Conservation (phyloP, 2,888 invertebrate species). For the Aleiodes alternator region DNA sequence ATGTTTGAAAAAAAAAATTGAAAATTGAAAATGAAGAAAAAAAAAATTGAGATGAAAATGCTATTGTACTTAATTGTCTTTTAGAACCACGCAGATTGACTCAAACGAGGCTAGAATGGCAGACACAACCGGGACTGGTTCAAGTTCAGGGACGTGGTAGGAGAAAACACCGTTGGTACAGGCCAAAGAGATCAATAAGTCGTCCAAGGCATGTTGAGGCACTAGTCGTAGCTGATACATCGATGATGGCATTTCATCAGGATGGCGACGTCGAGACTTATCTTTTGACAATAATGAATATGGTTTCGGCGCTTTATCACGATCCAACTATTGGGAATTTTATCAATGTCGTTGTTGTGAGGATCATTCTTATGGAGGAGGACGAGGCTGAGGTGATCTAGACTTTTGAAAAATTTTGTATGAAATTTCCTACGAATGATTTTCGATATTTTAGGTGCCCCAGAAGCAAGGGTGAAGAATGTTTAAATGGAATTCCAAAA, state of each 20-base stretch:
- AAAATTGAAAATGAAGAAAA: background rate
- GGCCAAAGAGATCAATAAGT: constrained; percentile 81
- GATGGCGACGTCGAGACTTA: constrained; percentile 89
- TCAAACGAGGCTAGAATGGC: constrained; percentile 79
- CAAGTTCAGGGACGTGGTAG: constrained; percentile 76
- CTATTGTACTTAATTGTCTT: constrained; percentile 22
- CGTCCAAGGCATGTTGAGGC: constrained; percentile 89
- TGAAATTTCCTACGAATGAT: too few relatives aligned
- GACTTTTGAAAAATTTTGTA: too few relatives aligned
- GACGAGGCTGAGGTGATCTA: constrained; percentile 76
- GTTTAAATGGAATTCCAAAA: too few relatives aligned
- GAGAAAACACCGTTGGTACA: constrained; percentile 63
- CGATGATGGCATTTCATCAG: constrained; percentile 91
- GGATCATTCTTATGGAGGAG: constrained; percentile 87
- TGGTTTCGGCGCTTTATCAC: constrained; percentile 90
- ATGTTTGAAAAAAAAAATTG: background rate
- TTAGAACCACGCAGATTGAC: constrained; percentile 70
- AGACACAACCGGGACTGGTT: constrained; percentile 76
- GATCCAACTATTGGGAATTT: constrained; percentile 94
- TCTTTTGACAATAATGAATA: constrained; percentile 94
- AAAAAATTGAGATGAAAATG: background rate
- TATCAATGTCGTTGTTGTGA: constrained; percentile 92
- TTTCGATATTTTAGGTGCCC: too few relatives aligned
- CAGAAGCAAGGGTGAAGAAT: too few relatives aligned
- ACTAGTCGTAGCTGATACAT: constrained; percentile 90